These are phyloP conservation scores for Solea senegalensis DNA, from an alignment of 2,113 vertebrate species.

Conservation along the genomic window DNA sequence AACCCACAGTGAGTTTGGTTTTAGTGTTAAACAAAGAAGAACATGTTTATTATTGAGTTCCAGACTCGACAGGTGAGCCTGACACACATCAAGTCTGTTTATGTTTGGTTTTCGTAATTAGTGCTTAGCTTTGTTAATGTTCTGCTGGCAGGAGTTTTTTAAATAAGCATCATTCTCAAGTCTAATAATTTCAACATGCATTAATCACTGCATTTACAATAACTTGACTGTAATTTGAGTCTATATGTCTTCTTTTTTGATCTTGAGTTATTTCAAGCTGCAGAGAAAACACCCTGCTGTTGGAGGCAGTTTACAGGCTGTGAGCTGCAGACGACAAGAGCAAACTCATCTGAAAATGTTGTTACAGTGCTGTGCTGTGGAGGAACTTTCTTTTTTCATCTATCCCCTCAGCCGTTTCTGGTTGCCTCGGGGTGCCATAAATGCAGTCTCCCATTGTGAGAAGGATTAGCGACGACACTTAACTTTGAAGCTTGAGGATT, in stretches of 20 bases:
- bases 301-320: slow-evolving; percentile 3
- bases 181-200: background rate
- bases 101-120: background rate
- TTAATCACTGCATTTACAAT: background rate
- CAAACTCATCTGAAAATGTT: slow-evolving; percentile 31
- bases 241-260: background rate
- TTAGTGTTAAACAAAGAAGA: background rate
- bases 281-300: slow-evolving; percentile 15
- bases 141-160: too few species aligned
- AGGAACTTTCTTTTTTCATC: slow-evolving; percentile 25
- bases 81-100: background rate
- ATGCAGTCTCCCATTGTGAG: slow-evolving; percentile 42
- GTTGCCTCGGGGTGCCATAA: slow-evolving; percentile 52
- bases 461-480: slow-evolving; percentile 65
- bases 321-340: slow-evolving; percentile 4
- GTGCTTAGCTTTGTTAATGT: background rate
- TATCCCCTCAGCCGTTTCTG: slow-evolving; percentile 54
- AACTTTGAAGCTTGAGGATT: slow-evolving; percentile 65
- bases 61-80: background rate
- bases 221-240: background rate
- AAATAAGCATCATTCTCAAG: too few species aligned
- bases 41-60: background rate
- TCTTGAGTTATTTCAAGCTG: slow-evolving; percentile 10
- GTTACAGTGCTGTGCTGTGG: slow-evolving; percentile 25
- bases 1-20: background rate